Percentiles rank a stretch among this genome's conserved stretches.
These are phyloP conservation scores for Ornithoptera alexandrae DNA, from an alignment of 2,888 invertebrate species.

Conservation along the genomic window DNA sequence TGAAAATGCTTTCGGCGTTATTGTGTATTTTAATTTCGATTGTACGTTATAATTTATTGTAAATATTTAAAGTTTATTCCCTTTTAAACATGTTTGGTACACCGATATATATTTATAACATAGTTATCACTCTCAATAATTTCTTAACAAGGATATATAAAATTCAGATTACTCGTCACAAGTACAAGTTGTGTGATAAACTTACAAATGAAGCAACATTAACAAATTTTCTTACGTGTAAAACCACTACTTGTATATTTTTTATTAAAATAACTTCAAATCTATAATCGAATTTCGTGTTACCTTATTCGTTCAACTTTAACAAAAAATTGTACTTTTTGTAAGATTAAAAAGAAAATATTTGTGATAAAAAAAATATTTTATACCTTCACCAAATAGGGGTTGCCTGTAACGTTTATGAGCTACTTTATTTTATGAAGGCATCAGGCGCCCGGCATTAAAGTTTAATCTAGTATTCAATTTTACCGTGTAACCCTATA, in stretches of 20 bases:
- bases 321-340: conserved; percentile 1
- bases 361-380: conserved; percentile 15
- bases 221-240: neutral
- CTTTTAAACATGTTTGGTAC: neutral
- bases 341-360: conserved; percentile 21
- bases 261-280: neutral
- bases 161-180: too few species aligned
- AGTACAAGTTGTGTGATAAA: too few species aligned
- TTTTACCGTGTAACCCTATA: conserved; percentile 15
- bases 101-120: neutral
- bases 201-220: too few species aligned
- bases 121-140: too few species aligned
- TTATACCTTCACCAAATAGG: conserved; percentile 12
- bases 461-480: conserved; percentile 23
- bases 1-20: conserved; percentile 6
- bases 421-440: conserved; percentile 27
- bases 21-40: conserved; percentile 1
- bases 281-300: neutral
- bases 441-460: conserved; percentile 24
- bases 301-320: conserved; percentile 2
- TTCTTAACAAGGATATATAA: neutral
- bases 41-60: neutral
- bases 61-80: neutral
- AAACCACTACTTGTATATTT: neutral
- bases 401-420: conserved; percentile 26